A percentile compares a stretch with the other conserved stretches of the same genome.
Evolutionary conservation across 2,797 vertebrate species (phyloP).

Genomic region (Rhincodon typus): DNA sequence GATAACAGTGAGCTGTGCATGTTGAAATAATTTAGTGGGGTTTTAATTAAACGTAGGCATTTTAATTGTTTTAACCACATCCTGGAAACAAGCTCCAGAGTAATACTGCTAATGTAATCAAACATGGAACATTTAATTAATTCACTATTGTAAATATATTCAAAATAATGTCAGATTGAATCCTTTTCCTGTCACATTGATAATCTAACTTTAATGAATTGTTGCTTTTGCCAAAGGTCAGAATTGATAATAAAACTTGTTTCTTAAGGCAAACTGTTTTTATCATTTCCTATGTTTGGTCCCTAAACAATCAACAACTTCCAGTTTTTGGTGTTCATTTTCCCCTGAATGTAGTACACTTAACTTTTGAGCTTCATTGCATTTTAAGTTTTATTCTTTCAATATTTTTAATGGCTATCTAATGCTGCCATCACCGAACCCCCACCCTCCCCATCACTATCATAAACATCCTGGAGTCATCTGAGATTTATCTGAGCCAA

Average conservation of each 20-base stretch:
- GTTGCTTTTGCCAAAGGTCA: neutral
- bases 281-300: neutral
- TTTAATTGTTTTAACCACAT: constrained; percentile 37
- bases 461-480: neutral
- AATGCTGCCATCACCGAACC: neutral
- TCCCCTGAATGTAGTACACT: neutral
- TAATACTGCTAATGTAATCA: constrained; percentile 29
- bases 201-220: neutral
- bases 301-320: neutral
- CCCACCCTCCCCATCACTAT: no score
- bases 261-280: neutral
- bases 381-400: neutral
- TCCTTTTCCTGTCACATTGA: constrained; percentile 19
- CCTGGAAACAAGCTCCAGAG: neutral
- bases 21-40: constrained; percentile 8
- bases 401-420: neutral
- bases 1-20: neutral
- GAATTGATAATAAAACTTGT: neutral
- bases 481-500: neutral
- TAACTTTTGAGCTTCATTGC: neutral
- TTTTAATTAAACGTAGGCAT: constrained; percentile 34
- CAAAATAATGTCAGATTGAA: constrained; percentile 7
- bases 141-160: constrained; percentile 28
- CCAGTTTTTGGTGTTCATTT: neutral
- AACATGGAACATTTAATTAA: constrained; percentile 31